Base-by-base conservation (phyloP, 2,113 vertebrate species). In the Trematomus loennbergii region DNA sequence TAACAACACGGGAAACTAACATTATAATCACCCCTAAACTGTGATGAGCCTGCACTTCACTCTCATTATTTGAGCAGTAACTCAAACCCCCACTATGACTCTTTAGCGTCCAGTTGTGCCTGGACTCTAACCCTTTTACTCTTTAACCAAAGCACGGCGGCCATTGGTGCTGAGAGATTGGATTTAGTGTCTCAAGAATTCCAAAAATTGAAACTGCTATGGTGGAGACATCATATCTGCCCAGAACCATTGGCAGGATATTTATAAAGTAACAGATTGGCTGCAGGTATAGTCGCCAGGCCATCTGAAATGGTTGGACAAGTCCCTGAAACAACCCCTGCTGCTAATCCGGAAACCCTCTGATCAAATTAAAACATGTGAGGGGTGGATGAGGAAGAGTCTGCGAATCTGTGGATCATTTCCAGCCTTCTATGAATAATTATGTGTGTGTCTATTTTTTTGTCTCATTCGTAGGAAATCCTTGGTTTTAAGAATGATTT, bases 291-390 rank as follows among this genome's bases (percentile, higher is more conserved):
- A 60, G 52, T 18, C 58, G 85, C 85, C 79, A 81, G 72, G 72
- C 78, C 77, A 72, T 86, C 83, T 84, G 79, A 91, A 76, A 45
- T 63, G 76, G 62, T 66, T 79, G 85, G 80, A 79, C 57, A 17
- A 4, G 50, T 72, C 80, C 25, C 73, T 63, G 58, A 89, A 81
- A 86, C 52, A 65, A 45, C 62, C 46, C 82, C 50, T 60, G 87
- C 78, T 82, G 83, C 63, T 91, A 87, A 91, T 88, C 83, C 75
- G 81, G 81, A 87, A 86, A 86, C 84, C 89, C 81, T 73, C 77
- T 71, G 89, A 87, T 88, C 84, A 87, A 92, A 90, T 91, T 85
- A 87, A 91, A 89, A 87, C 80, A 70, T 80, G 81, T 49, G 72
- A 88, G 36, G 36, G 36, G 73, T 65, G 79, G 64, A 72, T 61